phyloP scores from a whole-genome alignment of 2,888 invertebrate genomes.

The Yponomeuta evonymella region DNA sequence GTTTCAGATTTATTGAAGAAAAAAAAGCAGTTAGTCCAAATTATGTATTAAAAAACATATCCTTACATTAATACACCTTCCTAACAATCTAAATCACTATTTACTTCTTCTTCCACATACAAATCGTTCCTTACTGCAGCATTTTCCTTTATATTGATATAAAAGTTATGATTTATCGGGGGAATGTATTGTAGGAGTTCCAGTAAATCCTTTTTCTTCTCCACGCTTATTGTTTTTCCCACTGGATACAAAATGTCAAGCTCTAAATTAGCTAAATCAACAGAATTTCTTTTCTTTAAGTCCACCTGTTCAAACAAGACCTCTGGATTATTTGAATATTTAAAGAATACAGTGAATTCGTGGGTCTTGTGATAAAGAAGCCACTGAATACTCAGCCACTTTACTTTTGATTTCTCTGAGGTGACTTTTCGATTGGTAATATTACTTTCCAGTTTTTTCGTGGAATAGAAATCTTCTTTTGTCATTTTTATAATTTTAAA shows the following conservation, averaged over 20 bases:
- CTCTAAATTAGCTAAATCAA: constrained; percentile 18
- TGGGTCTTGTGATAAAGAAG: too few relatives aligned
- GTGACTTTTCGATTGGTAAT: neutral
- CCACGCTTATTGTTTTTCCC: constrained; percentile 24
- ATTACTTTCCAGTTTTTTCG: constrained; percentile 25
- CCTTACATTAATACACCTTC: constrained; percentile 10
- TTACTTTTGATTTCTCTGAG: too few relatives aligned
- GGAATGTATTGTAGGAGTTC: constrained; percentile 27
- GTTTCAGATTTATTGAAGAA: constrained; percentile 17
- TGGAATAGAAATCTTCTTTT: constrained; percentile 15
- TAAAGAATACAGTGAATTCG: too few relatives aligned
- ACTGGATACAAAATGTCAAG: constrained; percentile 26
- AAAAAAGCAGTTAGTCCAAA: constrained; percentile 13
- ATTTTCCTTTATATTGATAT: constrained; percentile 23
- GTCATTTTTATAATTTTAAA: constrained; percentile 25
- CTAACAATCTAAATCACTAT: constrained; percentile 18
- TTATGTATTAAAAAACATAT: constrained; percentile 16
- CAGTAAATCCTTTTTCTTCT: constrained; percentile 26
- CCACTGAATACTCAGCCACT: too few relatives aligned
- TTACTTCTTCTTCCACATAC: constrained; percentile 18
- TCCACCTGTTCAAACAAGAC: too few relatives aligned
- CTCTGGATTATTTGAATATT: too few relatives aligned
- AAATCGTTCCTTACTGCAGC: constrained; percentile 22
- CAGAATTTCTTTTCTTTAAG: neutral
- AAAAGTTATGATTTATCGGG: constrained; percentile 23